A percentile compares a stretch with the other conserved stretches of the same genome.
Evolutionary conservation across 2,113 vertebrate genomes (phyloP).

Genomic region (Apaloderma vittatum): DNA sequence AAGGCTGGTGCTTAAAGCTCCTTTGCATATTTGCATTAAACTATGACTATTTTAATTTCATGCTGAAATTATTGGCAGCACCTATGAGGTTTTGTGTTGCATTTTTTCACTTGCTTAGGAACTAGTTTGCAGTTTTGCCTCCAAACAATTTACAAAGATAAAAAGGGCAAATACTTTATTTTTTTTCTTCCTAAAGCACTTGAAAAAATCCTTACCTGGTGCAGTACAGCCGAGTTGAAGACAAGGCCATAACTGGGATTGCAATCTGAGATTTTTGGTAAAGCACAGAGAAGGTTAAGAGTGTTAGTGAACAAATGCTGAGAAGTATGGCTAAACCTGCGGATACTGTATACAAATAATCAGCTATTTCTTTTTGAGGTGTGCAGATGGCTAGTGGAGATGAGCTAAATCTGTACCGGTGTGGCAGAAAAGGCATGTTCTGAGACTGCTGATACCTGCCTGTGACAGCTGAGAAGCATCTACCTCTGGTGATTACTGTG

Average conservation of each 20-base stretch:
- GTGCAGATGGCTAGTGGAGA: background rate
- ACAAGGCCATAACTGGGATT: background rate
- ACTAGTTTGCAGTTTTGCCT: background rate
- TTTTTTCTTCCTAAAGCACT: background rate
- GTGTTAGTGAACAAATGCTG: background rate
- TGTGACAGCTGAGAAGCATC: background rate
- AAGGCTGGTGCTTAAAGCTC: background rate
- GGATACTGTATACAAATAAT: background rate
- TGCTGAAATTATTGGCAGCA: background rate
- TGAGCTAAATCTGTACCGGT: background rate
- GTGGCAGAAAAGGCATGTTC: background rate
- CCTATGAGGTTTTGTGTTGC: background rate
- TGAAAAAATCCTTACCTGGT: background rate
- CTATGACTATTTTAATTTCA: background rate
- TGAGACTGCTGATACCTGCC: background rate
- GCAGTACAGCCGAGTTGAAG: background rate
- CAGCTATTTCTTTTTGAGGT: background rate
- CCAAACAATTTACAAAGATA: background rate
- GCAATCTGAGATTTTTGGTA: background rate
- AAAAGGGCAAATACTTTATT: background rate
- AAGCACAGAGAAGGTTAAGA: background rate
- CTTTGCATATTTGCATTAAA: background rate
- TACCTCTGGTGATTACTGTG: background rate
- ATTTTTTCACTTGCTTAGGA: background rate
- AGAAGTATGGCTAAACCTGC: background rate